Conservation (phyloP, 2,113 vertebrate species). For the Baryphthengus martii region DNA sequence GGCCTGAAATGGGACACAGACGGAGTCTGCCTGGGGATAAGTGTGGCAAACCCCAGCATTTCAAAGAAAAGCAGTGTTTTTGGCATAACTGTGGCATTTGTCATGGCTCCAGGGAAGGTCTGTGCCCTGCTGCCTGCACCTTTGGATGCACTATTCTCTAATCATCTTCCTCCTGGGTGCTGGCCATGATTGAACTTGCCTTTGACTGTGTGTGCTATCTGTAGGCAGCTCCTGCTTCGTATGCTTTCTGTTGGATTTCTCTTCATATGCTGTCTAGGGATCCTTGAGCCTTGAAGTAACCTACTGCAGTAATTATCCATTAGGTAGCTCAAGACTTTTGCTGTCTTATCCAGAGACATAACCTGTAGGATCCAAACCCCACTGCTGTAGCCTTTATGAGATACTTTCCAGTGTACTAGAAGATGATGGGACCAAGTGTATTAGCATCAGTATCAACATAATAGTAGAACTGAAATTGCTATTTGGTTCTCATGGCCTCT, state of each 20-base stretch:
- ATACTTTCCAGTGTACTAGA: background rate
- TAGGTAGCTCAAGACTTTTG: background rate
- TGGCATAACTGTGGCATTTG: background rate
- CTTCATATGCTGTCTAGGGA: background rate
- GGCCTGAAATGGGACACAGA: background rate
- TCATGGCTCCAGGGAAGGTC: background rate
- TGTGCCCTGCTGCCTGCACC: background rate
- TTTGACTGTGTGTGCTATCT: background rate
- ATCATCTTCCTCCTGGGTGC: accelerated
- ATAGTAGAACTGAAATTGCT: background rate
- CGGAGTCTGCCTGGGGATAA: background rate
- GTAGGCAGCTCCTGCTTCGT: background rate
- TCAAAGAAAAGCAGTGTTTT: background rate
- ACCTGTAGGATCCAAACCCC: background rate
- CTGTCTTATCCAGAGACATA: background rate
- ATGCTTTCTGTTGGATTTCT: background rate
- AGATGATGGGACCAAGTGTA: background rate
- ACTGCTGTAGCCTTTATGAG: background rate
- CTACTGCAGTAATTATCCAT: background rate
- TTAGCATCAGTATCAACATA: background rate
- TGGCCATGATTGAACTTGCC: background rate
- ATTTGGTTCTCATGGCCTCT: background rate
- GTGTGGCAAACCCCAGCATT: background rate
- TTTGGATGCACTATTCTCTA: background rate
- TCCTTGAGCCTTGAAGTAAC: background rate